Percentiles rank a stretch among this genome's conserved stretches.
Evolutionary conservation across 2,113 vertebrate genomes (phyloP).

Genomic region (Grammomys dolichurus): DNA sequence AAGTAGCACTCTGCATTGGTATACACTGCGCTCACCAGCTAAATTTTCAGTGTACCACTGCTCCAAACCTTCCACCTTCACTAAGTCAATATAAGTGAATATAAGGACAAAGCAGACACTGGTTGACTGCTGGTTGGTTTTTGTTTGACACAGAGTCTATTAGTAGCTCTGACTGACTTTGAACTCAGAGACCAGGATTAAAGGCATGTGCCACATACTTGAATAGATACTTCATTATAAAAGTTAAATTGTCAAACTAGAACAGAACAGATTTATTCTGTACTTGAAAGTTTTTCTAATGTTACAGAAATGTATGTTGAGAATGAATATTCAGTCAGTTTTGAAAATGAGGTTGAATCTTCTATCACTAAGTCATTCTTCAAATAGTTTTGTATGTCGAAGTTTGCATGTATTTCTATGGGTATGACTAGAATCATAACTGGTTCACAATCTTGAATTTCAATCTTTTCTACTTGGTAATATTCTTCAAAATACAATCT

Average conservation of each 20-base stretch:
- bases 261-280: slow-evolving; percentile 24
- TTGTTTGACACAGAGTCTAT: not conserved
- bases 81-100: not conserved
- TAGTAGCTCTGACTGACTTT: not conserved
- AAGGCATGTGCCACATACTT: not conserved
- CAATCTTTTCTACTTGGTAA: not conserved
- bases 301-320: not conserved
- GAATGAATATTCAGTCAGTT: not conserved
- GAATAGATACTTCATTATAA: not conserved
- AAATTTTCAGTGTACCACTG: not conserved
- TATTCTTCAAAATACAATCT: not conserved
- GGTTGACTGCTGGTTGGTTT: too few relatives aligned
- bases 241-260: slow-evolving; percentile 17
- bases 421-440: not conserved
- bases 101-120: slow-evolving; percentile 32
- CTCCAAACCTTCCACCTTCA: not conserved
- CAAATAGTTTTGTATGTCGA: slow-evolving; percentile 2
- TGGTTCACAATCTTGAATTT: not conserved
- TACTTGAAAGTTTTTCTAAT: not conserved
- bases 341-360: slow-evolving; percentile 17
- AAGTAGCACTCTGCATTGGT: slow-evolving; percentile 35
- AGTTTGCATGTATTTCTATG: not conserved
- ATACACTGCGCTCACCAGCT: not conserved
- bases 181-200: not conserved
- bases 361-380: slow-evolving; percentile 35